Percentiles rank a stretch among this genome's conserved stretches.
phyloP scores from a whole-genome alignment of 2,797 vertebrate species.

The Scolopax bukidnonensis region DNA sequence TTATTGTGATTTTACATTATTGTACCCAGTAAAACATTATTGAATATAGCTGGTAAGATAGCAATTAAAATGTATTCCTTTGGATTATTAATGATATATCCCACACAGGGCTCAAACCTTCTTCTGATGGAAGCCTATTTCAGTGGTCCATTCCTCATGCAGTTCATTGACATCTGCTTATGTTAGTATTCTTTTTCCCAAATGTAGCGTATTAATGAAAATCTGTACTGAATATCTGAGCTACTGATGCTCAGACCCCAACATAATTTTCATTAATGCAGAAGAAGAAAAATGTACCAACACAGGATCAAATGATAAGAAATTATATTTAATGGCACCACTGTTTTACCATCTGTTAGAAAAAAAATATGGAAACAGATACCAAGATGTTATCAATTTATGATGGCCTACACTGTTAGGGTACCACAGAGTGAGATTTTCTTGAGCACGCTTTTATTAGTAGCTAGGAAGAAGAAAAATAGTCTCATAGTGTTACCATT shows the following conservation, averaged over 20 bases:
- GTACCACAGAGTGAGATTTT: background rate
- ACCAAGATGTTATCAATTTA: conserved; percentile 25
- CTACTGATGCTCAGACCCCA: background rate
- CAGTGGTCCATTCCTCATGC: background rate
- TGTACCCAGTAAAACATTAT: background rate
- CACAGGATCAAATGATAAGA: conserved; percentile 14
- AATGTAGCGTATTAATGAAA: conserved; percentile 10
- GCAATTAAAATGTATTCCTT: background rate
- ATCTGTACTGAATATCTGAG: conserved; percentile 33
- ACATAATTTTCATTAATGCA: conserved; percentile 52
- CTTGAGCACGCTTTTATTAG: background rate
- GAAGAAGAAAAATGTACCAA: conserved; percentile 22
- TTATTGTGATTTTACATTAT: accelerated
- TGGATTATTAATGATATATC: background rate
- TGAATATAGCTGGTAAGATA: background rate
- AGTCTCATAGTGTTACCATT: background rate
- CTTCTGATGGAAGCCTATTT: background rate
- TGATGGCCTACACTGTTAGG: background rate
- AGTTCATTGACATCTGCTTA: conserved; percentile 32
- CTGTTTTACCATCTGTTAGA: conserved; percentile 48
- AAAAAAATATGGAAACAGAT: conserved; percentile 27
- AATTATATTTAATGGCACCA: conserved; percentile 54
- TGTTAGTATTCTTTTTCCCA: background rate
- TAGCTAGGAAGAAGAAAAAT: conserved; percentile 23
- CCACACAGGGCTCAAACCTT: background rate